Base-by-base conservation (phyloP, 2,888 invertebrate species). In the Cheilosia vernalis region DNA sequence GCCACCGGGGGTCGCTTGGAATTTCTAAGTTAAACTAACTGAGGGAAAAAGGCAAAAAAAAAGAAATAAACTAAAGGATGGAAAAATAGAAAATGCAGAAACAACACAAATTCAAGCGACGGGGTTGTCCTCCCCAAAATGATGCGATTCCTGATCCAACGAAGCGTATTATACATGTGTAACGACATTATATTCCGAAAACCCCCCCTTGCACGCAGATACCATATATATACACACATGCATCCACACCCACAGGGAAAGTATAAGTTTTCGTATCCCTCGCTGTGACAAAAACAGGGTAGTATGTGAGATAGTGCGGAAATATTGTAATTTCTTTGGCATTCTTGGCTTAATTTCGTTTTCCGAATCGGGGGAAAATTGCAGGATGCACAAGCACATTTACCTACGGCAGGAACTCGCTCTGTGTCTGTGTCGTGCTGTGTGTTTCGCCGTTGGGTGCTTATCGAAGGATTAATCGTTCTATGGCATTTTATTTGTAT, bases 101-200 rank as follows among this genome's bases (percentile, higher is more conserved):
- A 85, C 81, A 85, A 85, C 81, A 63, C 30, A 69, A 85, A 84
- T 81, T 85, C 85, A 80, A 81, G 74, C 24, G 10, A n/a, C 51
- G 44, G 56, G 61, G 21, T 60, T 51, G 49, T 24, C 17, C 63
- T 30, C 44, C 56, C 21, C 49, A 9, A 61, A 70, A 44, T 76
- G 67, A 85, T 85, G 72, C 85, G 81, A 85, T 85, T 80, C 66
- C 51, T 81, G 85, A 85, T 85, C 76, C 85, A 81, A 40, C 77
- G 66, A 81, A 76, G 66, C 85, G 72, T 67, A 51, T 37, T 44
- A 56, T 64, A 78, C 85, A 85, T 81, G 78, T 77, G 85, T 80
- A 85, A 85, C 81, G 85, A 67, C 51, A 60, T 85, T 85, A 85
- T 85, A 84, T 83, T 79, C 67, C 40, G 15, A 42, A 15, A 60